phyloP scores from a whole-genome alignment of 1,140 invertebrate genomes.

The Samia ricini region DNA sequence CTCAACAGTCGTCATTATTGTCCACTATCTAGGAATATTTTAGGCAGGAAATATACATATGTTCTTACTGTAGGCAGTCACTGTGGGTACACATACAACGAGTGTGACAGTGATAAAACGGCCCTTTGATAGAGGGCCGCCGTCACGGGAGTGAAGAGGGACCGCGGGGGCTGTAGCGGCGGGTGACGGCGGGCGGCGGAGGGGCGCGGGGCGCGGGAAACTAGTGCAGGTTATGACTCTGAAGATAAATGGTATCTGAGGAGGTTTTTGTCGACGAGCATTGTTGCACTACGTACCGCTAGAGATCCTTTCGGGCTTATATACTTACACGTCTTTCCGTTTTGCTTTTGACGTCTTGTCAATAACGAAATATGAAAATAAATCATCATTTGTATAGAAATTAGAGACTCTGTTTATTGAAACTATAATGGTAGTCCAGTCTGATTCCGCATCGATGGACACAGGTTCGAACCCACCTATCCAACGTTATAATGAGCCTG shows the following conservation, averaged over 20 bases:
- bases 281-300: neutral
- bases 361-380: too few species aligned
- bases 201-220: neutral
- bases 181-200: neutral
- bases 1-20: neutral
- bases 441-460: too few species aligned
- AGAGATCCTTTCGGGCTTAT: neutral
- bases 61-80: neutral
- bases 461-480: too few species aligned
- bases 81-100: neutral
- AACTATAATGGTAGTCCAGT: too few species aligned
- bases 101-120: constrained; percentile 32
- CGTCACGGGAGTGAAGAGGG: neutral
- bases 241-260: constrained; percentile 14
- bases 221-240: constrained; percentile 16
- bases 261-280: constrained; percentile 16
- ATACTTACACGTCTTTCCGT: too few species aligned
- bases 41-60: neutral
- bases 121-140: constrained; percentile 32
- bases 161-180: neutral
- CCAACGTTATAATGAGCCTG: too few species aligned
- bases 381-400: too few species aligned
- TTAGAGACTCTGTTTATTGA: too few species aligned
- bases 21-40: neutral
- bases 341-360: too few species aligned